A percentile compares a stretch with the other conserved stretches of the same genome.
Conservation (phyloP, 2,113 vertebrate species). For the human (Homo sapiens) region GRCh38 chr7:84175501-84176000, state of each 20-base stretch:
- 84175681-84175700: not conserved
- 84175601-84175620: not conserved
- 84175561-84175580: not conserved
- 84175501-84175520: not conserved
- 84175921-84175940: conserved; percentile 68
- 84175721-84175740: not conserved
- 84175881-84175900: conserved; percentile 42
- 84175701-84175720: not conserved
- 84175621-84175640: not conserved
- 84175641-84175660: not conserved
- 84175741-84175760: not conserved
- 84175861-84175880: conserved; percentile 37
- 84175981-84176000: conserved; percentile 47
- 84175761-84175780: not conserved
- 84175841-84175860: conserved; percentile 21
- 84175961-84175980: conserved; percentile 64
- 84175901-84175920: conserved; percentile 77
- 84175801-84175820: not conserved
- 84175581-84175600: not conserved
- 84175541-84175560: not conserved
- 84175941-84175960: conserved; percentile 65
- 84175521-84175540: not conserved
- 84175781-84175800: not conserved
- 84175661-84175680: not conserved
- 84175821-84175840: not conserved